These are phyloP conservation scores for Melozone crissalis DNA, from an alignment of 2,113 vertebrate species.

Conservation along the genomic window DNA sequence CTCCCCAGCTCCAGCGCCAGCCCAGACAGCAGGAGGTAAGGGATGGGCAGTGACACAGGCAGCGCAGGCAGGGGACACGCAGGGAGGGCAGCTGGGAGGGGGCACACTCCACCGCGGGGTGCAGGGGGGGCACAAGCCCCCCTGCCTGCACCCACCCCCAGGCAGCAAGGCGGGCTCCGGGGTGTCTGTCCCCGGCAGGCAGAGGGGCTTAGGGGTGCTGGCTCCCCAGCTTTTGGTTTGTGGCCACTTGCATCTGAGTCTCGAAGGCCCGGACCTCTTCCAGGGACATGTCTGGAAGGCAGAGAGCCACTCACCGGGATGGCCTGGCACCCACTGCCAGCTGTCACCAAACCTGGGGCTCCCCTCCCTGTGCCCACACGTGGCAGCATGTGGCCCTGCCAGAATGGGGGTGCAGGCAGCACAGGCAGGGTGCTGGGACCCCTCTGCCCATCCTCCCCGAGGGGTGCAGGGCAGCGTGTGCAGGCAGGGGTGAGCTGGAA, in stretches of 20 bases:
- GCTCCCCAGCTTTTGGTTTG: constrained; percentile 70
- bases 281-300: constrained; percentile 72
- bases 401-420: neutral
- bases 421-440: neutral
- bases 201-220: constrained; percentile 46
- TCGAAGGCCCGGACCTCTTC: constrained; percentile 70
- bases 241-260: constrained; percentile 74
- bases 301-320: constrained; percentile 26
- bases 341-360: neutral
- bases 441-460: neutral
- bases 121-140: neutral
- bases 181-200: neutral
- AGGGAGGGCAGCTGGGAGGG: neutral
- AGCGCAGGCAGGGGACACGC: neutral
- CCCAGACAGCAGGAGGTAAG: neutral
- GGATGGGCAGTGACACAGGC: neutral
- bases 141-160: neutral
- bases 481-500: neutral
- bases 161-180: neutral
- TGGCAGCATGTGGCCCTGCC: neutral
- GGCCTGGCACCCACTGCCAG: neutral
- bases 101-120: neutral
- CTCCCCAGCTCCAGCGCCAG: neutral
- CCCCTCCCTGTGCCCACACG: accelerated
- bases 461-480: accelerated